Evolutionary conservation across 1,140 invertebrate species (phyloP).

Genomic region (Drosophila murphyi): DNA sequence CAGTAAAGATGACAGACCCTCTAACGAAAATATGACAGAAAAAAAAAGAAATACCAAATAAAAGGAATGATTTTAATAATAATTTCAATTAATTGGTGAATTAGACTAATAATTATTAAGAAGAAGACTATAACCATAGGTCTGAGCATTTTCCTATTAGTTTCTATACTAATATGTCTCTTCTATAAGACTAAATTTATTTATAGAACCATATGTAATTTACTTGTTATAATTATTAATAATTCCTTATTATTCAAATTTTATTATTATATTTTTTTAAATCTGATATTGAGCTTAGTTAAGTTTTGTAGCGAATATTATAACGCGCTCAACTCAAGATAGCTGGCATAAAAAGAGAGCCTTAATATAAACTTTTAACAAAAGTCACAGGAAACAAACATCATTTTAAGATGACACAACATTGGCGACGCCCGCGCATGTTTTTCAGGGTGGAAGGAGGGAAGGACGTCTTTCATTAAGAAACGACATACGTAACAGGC

Average conservation of each 20-base stretch:
- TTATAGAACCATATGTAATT: too few species aligned
- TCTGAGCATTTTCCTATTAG: too few species aligned
- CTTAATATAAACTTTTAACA: constrained; percentile 66
- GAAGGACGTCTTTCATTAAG: constrained; percentile 55
- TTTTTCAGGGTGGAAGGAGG: background rate
- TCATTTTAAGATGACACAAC: constrained; percentile 55
- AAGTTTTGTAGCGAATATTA: too few species aligned
- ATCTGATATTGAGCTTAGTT: background rate
- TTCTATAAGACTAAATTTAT: too few species aligned
- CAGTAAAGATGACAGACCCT: background rate
- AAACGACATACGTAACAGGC: constrained; percentile 41
- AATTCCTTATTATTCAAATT: background rate
- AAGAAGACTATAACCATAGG: too few species aligned
- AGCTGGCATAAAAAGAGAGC: constrained; percentile 23
- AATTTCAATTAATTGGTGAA: too few species aligned
- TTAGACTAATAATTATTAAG: too few species aligned
- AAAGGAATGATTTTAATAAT: background rate
- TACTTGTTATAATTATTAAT: too few species aligned
- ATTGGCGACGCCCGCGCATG: constrained; percentile 37
- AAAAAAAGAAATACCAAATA: background rate
- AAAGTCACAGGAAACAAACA: constrained; percentile 50
- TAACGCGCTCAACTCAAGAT: constrained; percentile 4
- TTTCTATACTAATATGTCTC: too few species aligned
- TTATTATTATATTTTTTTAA: background rate
- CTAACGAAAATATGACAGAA: background rate